These are phyloP conservation scores for Stenodera caucasica DNA, from an alignment of 2,888 invertebrate species.

Conservation along the genomic window DNA sequence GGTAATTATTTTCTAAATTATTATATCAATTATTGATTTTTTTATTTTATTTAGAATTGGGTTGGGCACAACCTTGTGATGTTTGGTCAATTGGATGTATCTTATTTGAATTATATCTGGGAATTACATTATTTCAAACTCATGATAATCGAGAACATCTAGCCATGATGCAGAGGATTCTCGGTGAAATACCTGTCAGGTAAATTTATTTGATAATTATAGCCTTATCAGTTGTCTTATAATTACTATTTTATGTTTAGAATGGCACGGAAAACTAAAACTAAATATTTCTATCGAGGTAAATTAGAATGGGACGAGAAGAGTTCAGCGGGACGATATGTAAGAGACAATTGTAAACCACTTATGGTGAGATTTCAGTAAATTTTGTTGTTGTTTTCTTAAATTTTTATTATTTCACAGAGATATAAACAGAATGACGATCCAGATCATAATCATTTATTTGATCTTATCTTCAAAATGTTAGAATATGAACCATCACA, in stretches of 20 bases:
- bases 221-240: too few relatives aligned
- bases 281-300: conserved; percentile 97
- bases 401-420: conserved; percentile 59
- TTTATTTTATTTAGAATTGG: conserved; percentile 74
- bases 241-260: conserved; percentile 58
- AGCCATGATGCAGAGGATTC: conserved; percentile 99
- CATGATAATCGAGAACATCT: conserved; percentile 99
- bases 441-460: conserved; percentile 89
- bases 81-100: conserved; percentile 99
- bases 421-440: conserved; percentile 87
- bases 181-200: conserved; percentile 96
- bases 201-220: conserved; percentile 56
- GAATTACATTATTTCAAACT: conserved; percentile 98
- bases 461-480: conserved; percentile 94
- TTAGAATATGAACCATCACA: conserved; percentile 94
- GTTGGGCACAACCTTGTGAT: conserved; percentile 99
- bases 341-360: conserved; percentile 97
- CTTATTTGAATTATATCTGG: conserved; percentile 97
- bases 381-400: background rate
- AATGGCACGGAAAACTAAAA: conserved; percentile 88
- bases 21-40: background rate
- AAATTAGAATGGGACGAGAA: conserved; percentile 98
- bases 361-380: conserved; percentile 68
- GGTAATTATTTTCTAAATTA: conserved; percentile 59
- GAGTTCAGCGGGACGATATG: conserved; percentile 95